Base-by-base conservation (phyloP, 1,140 invertebrate species). In the Oppia nitens region DNA sequence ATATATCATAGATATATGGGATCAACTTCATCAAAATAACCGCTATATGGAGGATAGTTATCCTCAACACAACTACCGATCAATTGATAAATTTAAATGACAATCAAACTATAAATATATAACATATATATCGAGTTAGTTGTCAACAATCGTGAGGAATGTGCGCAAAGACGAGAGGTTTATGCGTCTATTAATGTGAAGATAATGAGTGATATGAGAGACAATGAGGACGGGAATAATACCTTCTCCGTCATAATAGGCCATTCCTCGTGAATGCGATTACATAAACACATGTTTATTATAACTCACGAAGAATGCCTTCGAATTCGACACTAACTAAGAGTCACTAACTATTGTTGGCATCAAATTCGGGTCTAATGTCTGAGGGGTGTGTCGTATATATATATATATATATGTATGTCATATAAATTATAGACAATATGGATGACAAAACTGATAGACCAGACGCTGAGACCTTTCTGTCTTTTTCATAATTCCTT, bases 401-500 rank as follows among this genome's bases (percentile, higher is more conserved):
- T 40, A 40, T 40, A 40, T 40, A 40, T 40, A 9, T 9, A 40
- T 40, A 6, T 40, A 17, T 40, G 6, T 40, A 9, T 40, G 17
- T 9, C 6, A 40, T 40, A 6, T 49, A 3, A 53, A 64, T 79
- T 82, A 91, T 64, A 89, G 78, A 67, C 80, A 83, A 73, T 95
- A 96, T 4, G 89, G 88, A 72, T 90, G 84, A 71, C 92, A 96
- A 72, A 99, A 99, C 74, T 98, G 94, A 73, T 99, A 99, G 51
- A 99, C 95, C 60, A 99, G 79, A 68, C 95, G 80, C 74, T 98
- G 95, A 60, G 91, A 94, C 45, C 94, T 78, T 68, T 95, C 90
- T 2, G 95, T 98, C 72, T 99, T 99, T 77, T 95, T 95, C 88
- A 99, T 98, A 72, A 99, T 98, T 28, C 66, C 92, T 72, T 98